These are phyloP conservation scores for Sinhomidia bicolor DNA, from an alignment of 2,888 invertebrate species.

Conservation along the genomic window DNA sequence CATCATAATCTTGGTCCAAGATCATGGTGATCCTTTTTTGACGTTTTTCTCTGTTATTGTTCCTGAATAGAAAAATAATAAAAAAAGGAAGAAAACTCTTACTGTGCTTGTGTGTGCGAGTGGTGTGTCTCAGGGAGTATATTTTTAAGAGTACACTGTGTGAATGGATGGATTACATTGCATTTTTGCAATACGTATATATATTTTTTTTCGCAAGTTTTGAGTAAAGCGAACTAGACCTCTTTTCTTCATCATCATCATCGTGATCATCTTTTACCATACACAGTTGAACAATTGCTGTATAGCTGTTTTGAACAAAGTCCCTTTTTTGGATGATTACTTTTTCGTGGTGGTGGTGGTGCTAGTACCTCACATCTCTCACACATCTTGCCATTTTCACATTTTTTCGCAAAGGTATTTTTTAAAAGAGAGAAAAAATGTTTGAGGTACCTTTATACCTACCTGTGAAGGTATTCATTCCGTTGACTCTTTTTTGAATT, in stretches of 20 bases:
- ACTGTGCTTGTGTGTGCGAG: not conserved
- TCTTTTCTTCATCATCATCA: conserved; percentile 17
- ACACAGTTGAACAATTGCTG: not conserved
- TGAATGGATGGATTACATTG: conserved; percentile 32
- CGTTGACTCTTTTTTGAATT: conserved; percentile 35
- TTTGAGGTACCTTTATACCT: conserved; percentile 46
- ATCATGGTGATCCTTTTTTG: conserved; percentile 50
- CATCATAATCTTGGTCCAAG: conserved; percentile 42
- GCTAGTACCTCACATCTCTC: not conserved
- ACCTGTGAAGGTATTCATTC: conserved; percentile 51
- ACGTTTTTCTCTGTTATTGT: conserved; percentile 47
- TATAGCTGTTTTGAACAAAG: conserved; percentile 23
- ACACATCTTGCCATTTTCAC: conserved; percentile 5
- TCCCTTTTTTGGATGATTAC: conserved; percentile 67
- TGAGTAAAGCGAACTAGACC: conserved; percentile 7
- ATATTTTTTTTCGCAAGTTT: conserved; percentile 53
- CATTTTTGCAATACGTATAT: conserved; percentile 34
- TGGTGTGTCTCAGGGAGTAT: conserved; percentile 34
- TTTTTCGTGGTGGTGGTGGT: conserved; percentile 49
- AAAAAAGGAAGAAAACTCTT: not conserved
- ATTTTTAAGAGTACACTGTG: not conserved
- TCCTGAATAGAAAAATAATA: conserved; percentile 23
- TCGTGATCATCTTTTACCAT: not conserved
- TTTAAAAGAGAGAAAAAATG: conserved; percentile 28
- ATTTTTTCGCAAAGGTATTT: conserved; percentile 44